phyloP scores from a whole-genome alignment of 1,140 invertebrate genomes.

The Himalopsyche phryganea region DNA sequence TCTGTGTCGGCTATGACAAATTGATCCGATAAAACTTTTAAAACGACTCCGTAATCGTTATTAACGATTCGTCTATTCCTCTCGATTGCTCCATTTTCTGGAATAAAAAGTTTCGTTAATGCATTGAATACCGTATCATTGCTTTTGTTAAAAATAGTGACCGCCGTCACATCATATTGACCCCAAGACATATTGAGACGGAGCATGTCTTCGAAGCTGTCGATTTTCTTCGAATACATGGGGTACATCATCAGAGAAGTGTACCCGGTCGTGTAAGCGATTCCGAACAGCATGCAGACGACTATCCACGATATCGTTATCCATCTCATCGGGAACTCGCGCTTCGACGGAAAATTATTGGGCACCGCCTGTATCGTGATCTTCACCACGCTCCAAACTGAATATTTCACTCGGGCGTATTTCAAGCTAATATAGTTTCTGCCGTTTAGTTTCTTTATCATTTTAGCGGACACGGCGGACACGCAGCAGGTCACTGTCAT shows the following conservation, averaged over 20 bases:
- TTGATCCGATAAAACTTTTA: constrained; percentile 9
- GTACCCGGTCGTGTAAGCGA: constrained; percentile 8
- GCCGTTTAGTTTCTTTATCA: not conserved
- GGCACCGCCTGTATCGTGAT: constrained; percentile 5
- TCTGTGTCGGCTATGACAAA: not conserved
- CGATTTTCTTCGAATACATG: constrained; percentile 2
- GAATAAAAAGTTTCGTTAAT: not conserved
- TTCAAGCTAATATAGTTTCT: not conserved
- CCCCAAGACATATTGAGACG: constrained; percentile 4
- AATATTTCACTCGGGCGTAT: not conserved
- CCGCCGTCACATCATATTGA: not conserved
- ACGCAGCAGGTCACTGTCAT: not conserved
- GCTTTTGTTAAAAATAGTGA: not conserved
- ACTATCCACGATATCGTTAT: constrained; percentile 1
- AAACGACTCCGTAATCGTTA: constrained; percentile 4
- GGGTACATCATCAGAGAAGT: constrained; percentile 7
- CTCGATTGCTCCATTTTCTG: not conserved
- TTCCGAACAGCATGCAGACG: constrained; percentile 4
- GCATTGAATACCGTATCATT: not conserved
- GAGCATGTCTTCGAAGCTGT: constrained; percentile 9
- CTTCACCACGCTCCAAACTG: constrained; percentile 3
- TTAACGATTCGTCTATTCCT: not conserved
- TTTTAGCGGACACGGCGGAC: constrained; percentile 2
- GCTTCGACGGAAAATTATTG: not conserved
- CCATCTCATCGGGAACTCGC: constrained; percentile 6